Base-by-base conservation (phyloP, 2,113 vertebrate species). In the Trematocara nigrifrons region DNA sequence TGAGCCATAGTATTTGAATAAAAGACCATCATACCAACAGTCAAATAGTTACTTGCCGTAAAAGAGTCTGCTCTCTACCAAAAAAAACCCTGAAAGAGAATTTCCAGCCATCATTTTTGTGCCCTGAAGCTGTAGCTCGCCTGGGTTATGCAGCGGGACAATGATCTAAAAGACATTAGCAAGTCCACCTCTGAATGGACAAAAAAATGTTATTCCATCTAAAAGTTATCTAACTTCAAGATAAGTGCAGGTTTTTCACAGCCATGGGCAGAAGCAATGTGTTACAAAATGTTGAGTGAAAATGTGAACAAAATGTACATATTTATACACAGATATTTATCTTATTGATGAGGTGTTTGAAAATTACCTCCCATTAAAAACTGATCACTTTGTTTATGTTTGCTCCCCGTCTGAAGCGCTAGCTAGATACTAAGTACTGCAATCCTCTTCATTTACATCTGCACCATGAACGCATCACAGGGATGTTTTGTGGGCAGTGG, bases 241-340 rank as follows among this genome's bases (percentile, higher is more conserved):
- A 64, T 64, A 38, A 64, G 33, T 64, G 33, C 59, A 12, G 33
- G 59, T 38, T 64, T 64, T 64, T 38, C 59, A 20, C 33, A 64
- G 33, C 59, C 33, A 64, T 0, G 18, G 59, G 6, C 35, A 22
- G 54, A 57, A 57, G 5, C 13, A 9, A 31, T 3, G 12, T 31
- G 12, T 29, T 7, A 15, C 22, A 57, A 57, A 57, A 29, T 57
- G 12, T 7, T 1, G n/a, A 53, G n/a, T 53, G n/a, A 53, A 20
- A 53, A 53, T 56, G 11, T 22, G 3, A 56, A 6, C 6, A 29
- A 29, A 57, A 29, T 57, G 1, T 29, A 29, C 12, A 8, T 0
- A 29, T 16, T 57, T 15, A 56, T 29, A 56, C 12, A 7, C 6
- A 56, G 54, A 56, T 7, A 31, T 57, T 57, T 12, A 0, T 22